These are phyloP conservation scores for Eupsilia transversa DNA, from an alignment of 2,888 invertebrate species.

Conservation along the genomic window DNA sequence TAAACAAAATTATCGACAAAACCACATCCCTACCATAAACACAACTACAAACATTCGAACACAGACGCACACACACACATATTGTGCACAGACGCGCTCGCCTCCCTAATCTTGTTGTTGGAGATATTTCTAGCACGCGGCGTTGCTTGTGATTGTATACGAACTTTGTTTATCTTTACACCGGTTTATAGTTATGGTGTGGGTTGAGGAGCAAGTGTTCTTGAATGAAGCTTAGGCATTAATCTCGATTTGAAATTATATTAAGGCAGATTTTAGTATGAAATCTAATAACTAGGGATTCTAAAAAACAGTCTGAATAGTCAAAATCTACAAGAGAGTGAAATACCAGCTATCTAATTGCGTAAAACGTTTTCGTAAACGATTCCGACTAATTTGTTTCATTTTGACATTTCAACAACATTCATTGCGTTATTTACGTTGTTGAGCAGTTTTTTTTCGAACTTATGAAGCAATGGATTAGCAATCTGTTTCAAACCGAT, in stretches of 20 bases:
- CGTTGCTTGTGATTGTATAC: conserved; percentile 37
- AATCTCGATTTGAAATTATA: not conserved
- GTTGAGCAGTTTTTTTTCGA: no score
- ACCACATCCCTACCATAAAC: conserved; percentile 45
- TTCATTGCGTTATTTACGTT: no score
- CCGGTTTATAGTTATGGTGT: not conserved
- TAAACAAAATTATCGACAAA: conserved; percentile 41
- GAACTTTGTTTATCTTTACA: conserved; percentile 45
- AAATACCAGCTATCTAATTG: no score
- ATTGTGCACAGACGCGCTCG: conserved; percentile 46
- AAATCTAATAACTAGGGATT: not conserved
- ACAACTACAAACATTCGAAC: conserved; percentile 32
- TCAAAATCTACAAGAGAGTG: no score
- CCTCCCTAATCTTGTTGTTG: conserved; percentile 64
- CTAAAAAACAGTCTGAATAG: not conserved
- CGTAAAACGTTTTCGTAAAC: no score
- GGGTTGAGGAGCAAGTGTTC: conserved; percentile 6
- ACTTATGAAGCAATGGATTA: no score
- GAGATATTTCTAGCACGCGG: conserved; percentile 52
- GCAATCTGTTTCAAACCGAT: no score
- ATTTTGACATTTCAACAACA: no score
- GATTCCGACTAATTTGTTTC: no score
- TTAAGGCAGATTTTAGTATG: no score
- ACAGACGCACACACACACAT: conserved; percentile 63
- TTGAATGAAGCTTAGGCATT: not conserved